These are phyloP conservation scores for Alligator sinensis DNA, from an alignment of 2,113 vertebrate species.

Conservation along the genomic window DNA sequence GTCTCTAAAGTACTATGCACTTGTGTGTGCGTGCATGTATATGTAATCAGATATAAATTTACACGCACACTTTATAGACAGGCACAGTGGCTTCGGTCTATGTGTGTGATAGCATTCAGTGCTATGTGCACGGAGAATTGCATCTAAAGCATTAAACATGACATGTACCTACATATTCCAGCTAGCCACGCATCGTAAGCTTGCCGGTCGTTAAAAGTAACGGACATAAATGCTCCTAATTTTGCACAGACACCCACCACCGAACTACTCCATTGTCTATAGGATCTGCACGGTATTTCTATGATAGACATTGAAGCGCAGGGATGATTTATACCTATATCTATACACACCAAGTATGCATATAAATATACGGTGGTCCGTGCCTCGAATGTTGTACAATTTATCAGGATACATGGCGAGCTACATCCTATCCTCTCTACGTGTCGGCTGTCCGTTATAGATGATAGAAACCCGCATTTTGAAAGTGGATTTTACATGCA, in stretches of 20 bases:
- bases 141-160: not conserved
- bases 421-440: not conserved
- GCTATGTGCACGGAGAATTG: not conserved
- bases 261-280: not conserved
- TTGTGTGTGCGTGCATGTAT: not conserved
- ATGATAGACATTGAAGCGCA: not conserved
- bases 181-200: not conserved
- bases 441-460: not conserved
- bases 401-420: not conserved
- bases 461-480: not conserved
- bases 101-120: not conserved
- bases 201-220: not conserved
- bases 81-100: not conserved
- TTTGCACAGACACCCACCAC: too few relatives aligned
- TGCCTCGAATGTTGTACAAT: not conserved
- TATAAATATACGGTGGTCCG: not conserved
- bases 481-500: not conserved
- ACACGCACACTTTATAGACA: not conserved
- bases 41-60: not conserved
- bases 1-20: too few relatives aligned
- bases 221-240: not conserved
- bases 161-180: not conserved
- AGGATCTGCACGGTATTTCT: not conserved
- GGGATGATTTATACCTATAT: not conserved
- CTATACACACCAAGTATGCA: not conserved